Conservation (phyloP, 2,797 vertebrate genomes). For the Lepus oiostolus region DNA sequence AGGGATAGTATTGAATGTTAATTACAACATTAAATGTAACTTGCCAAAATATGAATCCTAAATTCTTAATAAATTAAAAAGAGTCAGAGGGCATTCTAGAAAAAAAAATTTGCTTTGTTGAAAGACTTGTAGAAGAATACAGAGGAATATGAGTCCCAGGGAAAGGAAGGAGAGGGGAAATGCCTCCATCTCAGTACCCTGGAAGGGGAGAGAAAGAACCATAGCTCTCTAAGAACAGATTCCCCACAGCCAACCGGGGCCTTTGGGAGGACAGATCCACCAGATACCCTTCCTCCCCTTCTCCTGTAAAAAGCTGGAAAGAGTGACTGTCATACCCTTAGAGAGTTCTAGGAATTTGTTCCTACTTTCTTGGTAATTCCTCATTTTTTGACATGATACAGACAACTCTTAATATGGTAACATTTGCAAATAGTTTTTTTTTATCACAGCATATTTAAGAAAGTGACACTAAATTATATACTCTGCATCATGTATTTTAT, state of each 20-base stretch:
- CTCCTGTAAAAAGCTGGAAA: not conserved
- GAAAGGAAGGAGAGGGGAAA: not conserved
- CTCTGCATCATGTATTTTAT: not conserved
- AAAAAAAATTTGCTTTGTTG: not conserved
- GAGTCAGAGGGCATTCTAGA: not conserved
- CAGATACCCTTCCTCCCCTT: not conserved
- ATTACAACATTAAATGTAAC: not conserved
- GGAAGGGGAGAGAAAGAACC: not conserved
- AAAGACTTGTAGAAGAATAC: not conserved
- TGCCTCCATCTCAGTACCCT: not conserved
- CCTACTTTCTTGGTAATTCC: not conserved
- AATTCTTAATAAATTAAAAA: not conserved
- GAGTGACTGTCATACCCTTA: no score
- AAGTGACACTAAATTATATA: not conserved
- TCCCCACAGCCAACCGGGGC: fast-evolving
- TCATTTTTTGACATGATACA: not conserved
- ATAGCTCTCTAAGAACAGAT: no score
- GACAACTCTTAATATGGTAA: not conserved
- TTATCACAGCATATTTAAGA: not conserved
- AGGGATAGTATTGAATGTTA: not conserved
- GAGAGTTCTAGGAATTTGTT: not conserved
- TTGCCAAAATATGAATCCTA: not conserved
- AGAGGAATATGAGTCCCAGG: not conserved
- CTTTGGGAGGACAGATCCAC: not conserved
- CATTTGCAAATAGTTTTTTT: not conserved